Evolutionary conservation across 2,113 vertebrate genomes (phyloP), one percentile per base, ranked within the genome.

Genomic region (Eleginops maclovinus): DNA sequence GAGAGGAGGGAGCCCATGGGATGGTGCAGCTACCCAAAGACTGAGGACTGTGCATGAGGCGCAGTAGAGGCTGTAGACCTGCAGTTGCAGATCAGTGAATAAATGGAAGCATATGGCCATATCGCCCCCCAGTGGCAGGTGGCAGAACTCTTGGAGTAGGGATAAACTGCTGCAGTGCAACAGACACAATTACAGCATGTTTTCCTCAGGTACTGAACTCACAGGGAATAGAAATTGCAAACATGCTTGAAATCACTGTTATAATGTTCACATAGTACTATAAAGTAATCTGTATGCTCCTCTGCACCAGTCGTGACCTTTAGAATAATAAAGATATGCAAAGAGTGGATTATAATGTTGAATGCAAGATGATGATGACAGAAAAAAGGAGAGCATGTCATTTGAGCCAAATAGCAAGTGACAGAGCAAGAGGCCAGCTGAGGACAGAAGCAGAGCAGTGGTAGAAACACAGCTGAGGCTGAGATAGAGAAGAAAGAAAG

Each of bases 41-140:
- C 50, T 64, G 53, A 73, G 69, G 64, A 77, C 64, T 80, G 70
- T 69, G 86, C 61, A 31, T 70, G 62, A 79, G 76, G 73, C 58
- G 22, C 84, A 90, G 77, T 73, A 64, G 59, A 75, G 65, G 22
- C 65, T 74, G 65, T 44, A 71, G 73, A 75, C 67, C 84, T 83
- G 82, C 86, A 75, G 66, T 75, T 77, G 71, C 77, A 75, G 66
- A 58, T 64, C 63, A 44, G 41, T 44, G 28, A 9, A 64, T 40
- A 56, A 43, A 73, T 21, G 10, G 41, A 88, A 90, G 83, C 31
- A 15, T 77, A 83, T 90, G 88, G 75, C 72, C 64, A 93, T 89
- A 89, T 94, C 92, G 83, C 93, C 95, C 91, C 93, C 94, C 85
- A 88, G 94, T 94, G 95, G 93, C 59, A 47, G 50, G 49, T 21